Percentiles rank a stretch among this genome's conserved stretches.
These are phyloP conservation scores for Neodiprion virginianus DNA, from an alignment of 1,140 invertebrate genomes.

Conservation along the genomic window DNA sequence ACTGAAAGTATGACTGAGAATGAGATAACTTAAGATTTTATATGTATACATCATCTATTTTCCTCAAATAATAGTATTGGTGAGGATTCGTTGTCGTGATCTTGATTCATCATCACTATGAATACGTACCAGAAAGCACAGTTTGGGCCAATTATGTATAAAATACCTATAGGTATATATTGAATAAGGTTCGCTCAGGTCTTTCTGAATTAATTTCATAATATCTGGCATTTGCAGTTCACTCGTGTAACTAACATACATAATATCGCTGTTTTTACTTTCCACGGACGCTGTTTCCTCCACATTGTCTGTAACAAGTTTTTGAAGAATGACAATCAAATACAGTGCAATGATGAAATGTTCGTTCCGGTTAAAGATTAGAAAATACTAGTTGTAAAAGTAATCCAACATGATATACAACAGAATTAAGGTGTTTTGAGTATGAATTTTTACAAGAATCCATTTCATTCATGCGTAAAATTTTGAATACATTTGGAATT, in stretches of 20 bases:
- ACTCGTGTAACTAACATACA: slow-evolving; percentile 81
- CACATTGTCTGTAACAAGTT: slow-evolving; percentile 40
- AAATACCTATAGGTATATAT: slow-evolving; percentile 99
- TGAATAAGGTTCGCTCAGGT: slow-evolving; percentile 99
- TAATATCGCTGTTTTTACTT: slow-evolving; percentile 49
- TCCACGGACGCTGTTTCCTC: slow-evolving; percentile 40
- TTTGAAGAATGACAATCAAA: slow-evolving; percentile 9
- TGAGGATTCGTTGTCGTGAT: slow-evolving; percentile 11
- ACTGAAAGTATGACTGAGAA: too few relatives aligned
- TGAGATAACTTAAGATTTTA: too few relatives aligned
- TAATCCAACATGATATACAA: slow-evolving; percentile 16
- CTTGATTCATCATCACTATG: not conserved
- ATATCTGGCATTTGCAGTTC: slow-evolving; percentile 95
- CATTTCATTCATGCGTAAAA: too few relatives aligned
- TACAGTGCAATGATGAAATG: slow-evolving; percentile 1
- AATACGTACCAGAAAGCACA: slow-evolving; percentile 91
- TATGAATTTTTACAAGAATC: too few relatives aligned
- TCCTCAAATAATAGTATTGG: not conserved
- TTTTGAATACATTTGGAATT: too few relatives aligned
- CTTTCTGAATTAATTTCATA: slow-evolving; percentile 98
- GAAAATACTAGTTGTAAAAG: slow-evolving; percentile 6
- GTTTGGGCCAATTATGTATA: slow-evolving; percentile 99
- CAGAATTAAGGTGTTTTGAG: slow-evolving; percentile 7
- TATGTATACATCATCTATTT: too few relatives aligned
- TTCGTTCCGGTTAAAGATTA: slow-evolving; percentile 1